Percentiles rank a stretch among this genome's conserved stretches.
These are phyloP conservation scores for Carettochelys insculpta DNA, from an alignment of 2,113 vertebrate genomes.

Conservation along the genomic window DNA sequence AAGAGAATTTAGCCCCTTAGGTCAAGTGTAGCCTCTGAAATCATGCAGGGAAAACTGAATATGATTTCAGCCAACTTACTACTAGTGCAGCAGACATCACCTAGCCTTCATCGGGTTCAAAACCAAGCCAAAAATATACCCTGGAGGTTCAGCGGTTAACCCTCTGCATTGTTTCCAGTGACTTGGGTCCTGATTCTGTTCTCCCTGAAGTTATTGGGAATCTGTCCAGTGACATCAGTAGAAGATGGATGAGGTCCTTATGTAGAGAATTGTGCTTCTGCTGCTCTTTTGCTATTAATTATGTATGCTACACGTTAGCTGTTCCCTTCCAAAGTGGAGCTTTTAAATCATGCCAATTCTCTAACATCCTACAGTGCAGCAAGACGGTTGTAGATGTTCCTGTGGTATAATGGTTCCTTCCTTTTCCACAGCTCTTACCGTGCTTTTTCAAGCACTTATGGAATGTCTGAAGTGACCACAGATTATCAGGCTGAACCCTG, in stretches of 20 bases:
- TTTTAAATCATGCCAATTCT: background rate
- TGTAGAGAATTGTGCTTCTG: background rate
- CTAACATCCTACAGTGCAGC: background rate
- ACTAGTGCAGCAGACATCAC: background rate
- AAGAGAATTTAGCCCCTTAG: slow-evolving; percentile 22
- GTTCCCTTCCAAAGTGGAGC: background rate
- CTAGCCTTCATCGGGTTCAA: background rate
- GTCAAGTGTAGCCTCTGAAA: background rate
- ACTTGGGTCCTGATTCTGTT: background rate
- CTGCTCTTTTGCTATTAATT: background rate
- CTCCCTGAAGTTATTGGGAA: background rate
- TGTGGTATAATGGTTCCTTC: background rate
- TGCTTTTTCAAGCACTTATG: background rate
- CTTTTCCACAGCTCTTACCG: background rate
- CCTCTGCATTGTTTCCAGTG: background rate
- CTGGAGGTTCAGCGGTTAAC: background rate
- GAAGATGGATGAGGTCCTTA: background rate
- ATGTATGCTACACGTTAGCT: background rate
- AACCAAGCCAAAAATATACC: background rate
- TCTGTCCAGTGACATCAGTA: background rate
- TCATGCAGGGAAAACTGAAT: background rate
- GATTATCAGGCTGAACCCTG: background rate
- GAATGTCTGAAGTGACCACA: background rate
- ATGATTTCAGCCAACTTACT: background rate
- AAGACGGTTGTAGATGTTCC: background rate